Conservation (phyloP, 2,113 vertebrate genomes). For the Saguinus imperator region DNA sequence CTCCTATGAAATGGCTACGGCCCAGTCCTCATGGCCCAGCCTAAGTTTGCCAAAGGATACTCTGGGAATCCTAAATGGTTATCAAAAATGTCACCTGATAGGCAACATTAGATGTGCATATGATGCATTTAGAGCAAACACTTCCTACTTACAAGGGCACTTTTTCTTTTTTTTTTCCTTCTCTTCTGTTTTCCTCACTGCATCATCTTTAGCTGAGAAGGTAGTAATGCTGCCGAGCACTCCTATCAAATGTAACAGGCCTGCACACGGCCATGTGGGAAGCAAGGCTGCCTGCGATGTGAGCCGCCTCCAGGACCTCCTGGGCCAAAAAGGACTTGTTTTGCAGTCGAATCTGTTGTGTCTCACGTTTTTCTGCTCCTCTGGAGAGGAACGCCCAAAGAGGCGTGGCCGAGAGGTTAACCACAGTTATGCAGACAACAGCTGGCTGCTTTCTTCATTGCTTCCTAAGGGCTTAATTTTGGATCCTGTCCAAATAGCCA, state of each 20-base stretch:
- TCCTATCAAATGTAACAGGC: not conserved
- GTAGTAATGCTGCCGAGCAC: not conserved
- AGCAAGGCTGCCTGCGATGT: not conserved
- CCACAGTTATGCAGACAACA: not conserved
- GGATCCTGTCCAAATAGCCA: not conserved
- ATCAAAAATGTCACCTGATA: not conserved
- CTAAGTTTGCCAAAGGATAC: not conserved
- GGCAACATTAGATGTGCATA: not conserved
- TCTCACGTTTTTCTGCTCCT: not conserved
- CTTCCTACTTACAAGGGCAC: not conserved
- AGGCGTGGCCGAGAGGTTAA: not conserved
- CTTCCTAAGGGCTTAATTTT: slow-evolving; percentile 26
- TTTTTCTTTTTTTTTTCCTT: not conserved
- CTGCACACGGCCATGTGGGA: not conserved
- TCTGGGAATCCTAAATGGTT: not conserved
- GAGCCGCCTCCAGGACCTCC: not conserved
- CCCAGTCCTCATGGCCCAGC: not conserved
- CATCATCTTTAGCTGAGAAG: not conserved
- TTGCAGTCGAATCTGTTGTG: not conserved
- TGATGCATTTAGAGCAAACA: not conserved
- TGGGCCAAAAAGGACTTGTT: not conserved
- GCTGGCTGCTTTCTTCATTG: not conserved
- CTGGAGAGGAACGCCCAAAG: slow-evolving; percentile 10
- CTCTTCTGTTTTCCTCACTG: not conserved
- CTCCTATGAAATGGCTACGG: not conserved